These are phyloP conservation scores for Mongoloraphidia duomilia DNA, from an alignment of 2,888 invertebrate genomes.

Conservation along the genomic window DNA sequence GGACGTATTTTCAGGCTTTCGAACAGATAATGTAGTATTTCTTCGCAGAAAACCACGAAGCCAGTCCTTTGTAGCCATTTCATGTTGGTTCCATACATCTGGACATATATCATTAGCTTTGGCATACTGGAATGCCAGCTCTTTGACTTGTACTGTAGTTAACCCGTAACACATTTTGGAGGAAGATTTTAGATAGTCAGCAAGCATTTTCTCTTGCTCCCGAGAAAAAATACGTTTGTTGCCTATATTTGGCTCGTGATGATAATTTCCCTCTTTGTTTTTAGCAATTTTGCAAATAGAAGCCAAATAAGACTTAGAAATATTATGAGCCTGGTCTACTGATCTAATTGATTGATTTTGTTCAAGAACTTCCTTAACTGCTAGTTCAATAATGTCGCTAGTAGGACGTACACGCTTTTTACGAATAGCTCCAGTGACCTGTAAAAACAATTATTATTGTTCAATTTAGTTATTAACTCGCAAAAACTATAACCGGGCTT, in stretches of 20 bases:
- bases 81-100: background rate
- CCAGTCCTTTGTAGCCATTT: background rate
- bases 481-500: too few relatives aligned
- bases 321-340: conserved; percentile 9
- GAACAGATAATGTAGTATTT: background rate
- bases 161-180: background rate
- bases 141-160: background rate
- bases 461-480: too few relatives aligned
- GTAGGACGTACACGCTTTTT: background rate
- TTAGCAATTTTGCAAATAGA: conserved; percentile 12
- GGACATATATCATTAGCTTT: background rate
- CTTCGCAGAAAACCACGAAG: background rate
- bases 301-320: conserved; percentile 12
- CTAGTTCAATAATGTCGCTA: conserved; percentile 3
- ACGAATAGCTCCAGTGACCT: too few relatives aligned
- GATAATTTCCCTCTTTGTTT: conserved; percentile 7
- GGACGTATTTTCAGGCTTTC: conserved; percentile 11
- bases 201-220: background rate
- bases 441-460: too few relatives aligned
- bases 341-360: conserved; percentile 7
- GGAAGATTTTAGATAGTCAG: background rate
- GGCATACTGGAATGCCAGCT: background rate
- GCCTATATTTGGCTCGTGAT: conserved; percentile 11
- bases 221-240: conserved; percentile 1
- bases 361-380: conserved; percentile 7